These are phyloP conservation scores for Daphoenositta chrysoptera DNA, from an alignment of 2,113 vertebrate species.

Conservation along the genomic window DNA sequence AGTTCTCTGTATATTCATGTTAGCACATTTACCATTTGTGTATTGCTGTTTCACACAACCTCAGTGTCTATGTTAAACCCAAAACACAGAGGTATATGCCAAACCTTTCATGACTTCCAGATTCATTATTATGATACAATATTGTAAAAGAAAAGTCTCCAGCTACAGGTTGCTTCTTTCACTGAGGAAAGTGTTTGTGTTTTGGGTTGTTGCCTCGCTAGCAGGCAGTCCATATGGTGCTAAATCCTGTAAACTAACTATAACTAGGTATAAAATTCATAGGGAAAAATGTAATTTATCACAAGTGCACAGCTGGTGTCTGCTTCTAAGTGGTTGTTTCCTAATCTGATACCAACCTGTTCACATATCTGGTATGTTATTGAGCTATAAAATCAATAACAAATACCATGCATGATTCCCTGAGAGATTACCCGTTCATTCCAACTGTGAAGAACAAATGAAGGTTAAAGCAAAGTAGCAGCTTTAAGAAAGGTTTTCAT, in stretches of 20 bases:
- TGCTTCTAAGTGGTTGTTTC: conserved; percentile 69
- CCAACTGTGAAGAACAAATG: conserved; percentile 68
- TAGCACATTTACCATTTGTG: conserved; percentile 32
- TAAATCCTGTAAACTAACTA: conserved; percentile 68
- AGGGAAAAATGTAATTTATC: conserved; percentile 70
- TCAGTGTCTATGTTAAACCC: conserved; percentile 21
- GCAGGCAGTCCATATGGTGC: conserved; percentile 64
- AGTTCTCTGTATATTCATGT: neutral
- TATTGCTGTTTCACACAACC: conserved; percentile 34
- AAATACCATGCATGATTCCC: conserved; percentile 66
- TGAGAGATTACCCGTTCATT: conserved; percentile 68
- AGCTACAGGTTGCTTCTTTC: conserved; percentile 37
- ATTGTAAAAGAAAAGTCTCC: conserved; percentile 32
- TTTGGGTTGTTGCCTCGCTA: neutral
- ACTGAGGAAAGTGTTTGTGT: neutral
- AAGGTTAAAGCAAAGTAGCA: conserved; percentile 59
- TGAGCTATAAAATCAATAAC: conserved; percentile 73
- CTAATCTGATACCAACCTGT: conserved; percentile 70
- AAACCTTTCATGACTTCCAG: conserved; percentile 51
- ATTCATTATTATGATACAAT: conserved; percentile 7
- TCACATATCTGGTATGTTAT: conserved; percentile 45
- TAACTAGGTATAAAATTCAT: conserved; percentile 70
- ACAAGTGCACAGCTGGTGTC: conserved; percentile 70
- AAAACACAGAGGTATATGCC: conserved; percentile 10
- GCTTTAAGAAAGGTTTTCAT: neutral